Conservation (phyloP, 2,797 vertebrate species). For the Pelodytes ibericus region DNA sequence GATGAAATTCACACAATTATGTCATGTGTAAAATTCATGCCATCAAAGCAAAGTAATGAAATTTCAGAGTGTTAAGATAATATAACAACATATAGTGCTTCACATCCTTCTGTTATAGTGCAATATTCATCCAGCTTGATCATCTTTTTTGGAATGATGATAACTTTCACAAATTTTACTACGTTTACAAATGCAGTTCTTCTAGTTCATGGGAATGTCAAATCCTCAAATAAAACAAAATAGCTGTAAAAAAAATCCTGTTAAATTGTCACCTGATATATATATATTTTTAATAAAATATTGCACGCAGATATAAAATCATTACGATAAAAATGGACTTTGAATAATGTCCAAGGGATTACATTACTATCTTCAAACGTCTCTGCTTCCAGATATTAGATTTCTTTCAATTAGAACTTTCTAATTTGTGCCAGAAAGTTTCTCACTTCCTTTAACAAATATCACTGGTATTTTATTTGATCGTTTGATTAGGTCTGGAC, state of each 20-base stretch:
- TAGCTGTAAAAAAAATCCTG: constrained; percentile 16
- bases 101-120: no score
- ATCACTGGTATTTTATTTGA: constrained; percentile 2
- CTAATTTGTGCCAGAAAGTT: constrained; percentile 26
- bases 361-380: constrained; percentile 15
- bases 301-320: constrained; percentile 18
- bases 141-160: no score
- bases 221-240: constrained; percentile 11
- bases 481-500: not conserved
- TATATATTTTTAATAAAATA: not conserved
- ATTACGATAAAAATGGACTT: constrained; percentile 5
- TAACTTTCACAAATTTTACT: no score
- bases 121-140: no score
- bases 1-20: no score
- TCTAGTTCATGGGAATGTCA: constrained; percentile 26
- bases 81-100: no score
- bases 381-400: constrained; percentile 6
- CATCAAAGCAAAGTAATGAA: no score
- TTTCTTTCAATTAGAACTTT: constrained; percentile 20
- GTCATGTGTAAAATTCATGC: no score
- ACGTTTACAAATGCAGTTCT: not conserved
- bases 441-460: constrained; percentile 19
- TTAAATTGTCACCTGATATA: constrained; percentile 16
- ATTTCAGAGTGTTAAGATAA: no score
- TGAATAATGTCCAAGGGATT: constrained; percentile 26